Percentiles rank a stretch among this genome's conserved stretches.
phyloP scores from a whole-genome alignment of 2,113 vertebrate species.

The Gobio gobio region DNA sequence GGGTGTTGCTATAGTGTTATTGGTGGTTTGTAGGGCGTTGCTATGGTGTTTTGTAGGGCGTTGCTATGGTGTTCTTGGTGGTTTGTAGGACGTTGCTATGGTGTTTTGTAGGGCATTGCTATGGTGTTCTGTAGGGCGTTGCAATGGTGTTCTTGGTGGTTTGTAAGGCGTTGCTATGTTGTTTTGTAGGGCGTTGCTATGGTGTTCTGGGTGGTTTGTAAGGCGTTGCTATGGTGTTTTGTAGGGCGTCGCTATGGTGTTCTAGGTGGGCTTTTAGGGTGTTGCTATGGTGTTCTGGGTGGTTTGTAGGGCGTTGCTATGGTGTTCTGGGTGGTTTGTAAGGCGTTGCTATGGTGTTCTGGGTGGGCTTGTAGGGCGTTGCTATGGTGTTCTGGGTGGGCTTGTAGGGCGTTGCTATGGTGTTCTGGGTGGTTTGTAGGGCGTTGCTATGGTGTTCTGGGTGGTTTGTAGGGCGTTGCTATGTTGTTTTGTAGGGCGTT shows the following conservation, averaged over 20 bases:
- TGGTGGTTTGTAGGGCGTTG: no score
- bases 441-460: no score
- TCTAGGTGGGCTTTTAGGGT: not conserved
- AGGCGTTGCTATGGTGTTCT: not conserved
- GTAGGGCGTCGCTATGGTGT: no score
- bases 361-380: not conserved
- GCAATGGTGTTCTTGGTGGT: not conserved
- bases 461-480: no score
- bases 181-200: no score
- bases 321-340: not conserved
- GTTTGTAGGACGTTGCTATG: not conserved
- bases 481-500: not conserved
- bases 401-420: no score
- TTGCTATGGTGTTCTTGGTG: not conserved
- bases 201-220: no score
- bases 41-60: not conserved
- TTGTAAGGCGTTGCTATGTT: not conserved
- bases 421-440: no score
- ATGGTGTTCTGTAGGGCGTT: not conserved
- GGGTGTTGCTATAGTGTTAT: no score
- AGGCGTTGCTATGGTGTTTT: no score
- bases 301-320: not conserved
- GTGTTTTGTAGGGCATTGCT: not conserved
- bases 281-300: not conserved
- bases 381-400: no score